Percentiles rank a stretch among this genome's conserved stretches.
Conservation (phyloP, 2,113 vertebrate genomes). For the Sylvia atricapilla region DNA sequence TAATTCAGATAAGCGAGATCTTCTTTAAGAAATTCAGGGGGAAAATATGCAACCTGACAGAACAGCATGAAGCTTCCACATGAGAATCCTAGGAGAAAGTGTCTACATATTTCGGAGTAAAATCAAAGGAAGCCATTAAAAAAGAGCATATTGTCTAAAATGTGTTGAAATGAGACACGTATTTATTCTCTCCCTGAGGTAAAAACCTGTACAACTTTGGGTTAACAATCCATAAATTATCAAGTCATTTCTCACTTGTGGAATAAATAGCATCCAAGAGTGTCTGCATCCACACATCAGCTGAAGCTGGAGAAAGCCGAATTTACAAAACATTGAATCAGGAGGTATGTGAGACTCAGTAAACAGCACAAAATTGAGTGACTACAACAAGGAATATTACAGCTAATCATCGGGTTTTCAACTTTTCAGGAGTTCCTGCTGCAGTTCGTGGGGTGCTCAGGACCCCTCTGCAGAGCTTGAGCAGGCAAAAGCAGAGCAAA, state of each 20-base stretch:
- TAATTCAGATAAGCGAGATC: conserved; percentile 21
- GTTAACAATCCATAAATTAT: conserved; percentile 80
- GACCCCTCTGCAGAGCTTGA: background rate
- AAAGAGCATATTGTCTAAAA: conserved; percentile 63
- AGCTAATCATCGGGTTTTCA: conserved; percentile 57
- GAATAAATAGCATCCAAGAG: conserved; percentile 69
- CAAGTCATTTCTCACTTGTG: conserved; percentile 73
- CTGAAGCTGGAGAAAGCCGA: conserved; percentile 70
- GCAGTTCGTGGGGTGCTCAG: background rate
- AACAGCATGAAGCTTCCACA: conserved; percentile 1
- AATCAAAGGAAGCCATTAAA: conserved; percentile 56
- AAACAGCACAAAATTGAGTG: conserved; percentile 48
- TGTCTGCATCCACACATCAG: conserved; percentile 67
- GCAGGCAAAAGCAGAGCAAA: background rate
- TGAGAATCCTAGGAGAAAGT: conserved; percentile 7
- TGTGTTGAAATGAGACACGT: conserved; percentile 50
- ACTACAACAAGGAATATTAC: conserved; percentile 37
- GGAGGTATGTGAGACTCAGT: conserved; percentile 64
- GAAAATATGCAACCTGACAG: conserved; percentile 48
- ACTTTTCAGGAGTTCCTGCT: conserved; percentile 30
- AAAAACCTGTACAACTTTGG: conserved; percentile 70
- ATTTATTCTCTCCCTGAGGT: conserved; percentile 67
- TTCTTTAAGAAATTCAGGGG: conserved; percentile 50
- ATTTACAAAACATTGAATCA: conserved; percentile 78
- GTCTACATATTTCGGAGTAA: conserved; percentile 36